Evolutionary conservation across 1,140 invertebrate genomes (phyloP).

Genomic region (Druon quercuslanigerum): DNA sequence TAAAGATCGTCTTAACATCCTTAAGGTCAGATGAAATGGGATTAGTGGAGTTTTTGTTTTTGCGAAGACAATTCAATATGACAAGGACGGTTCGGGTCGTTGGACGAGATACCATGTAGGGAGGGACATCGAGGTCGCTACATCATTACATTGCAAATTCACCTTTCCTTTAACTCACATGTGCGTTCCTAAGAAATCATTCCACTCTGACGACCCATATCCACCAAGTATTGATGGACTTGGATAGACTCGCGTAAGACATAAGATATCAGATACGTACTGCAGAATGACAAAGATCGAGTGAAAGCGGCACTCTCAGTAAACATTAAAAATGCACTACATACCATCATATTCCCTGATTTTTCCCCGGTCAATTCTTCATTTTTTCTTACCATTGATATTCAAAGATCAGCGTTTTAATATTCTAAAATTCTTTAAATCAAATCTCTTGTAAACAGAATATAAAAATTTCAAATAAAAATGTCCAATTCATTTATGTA

Average conservation of each 20-base stretch:
- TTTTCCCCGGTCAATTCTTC: too few species aligned
- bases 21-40: not conserved
- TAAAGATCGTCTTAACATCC: not conserved
- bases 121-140: conserved; percentile 61
- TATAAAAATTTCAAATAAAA: too few species aligned
- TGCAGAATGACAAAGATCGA: not conserved
- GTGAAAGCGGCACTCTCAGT: conserved; percentile 3
- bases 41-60: conserved; percentile 15
- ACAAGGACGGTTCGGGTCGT: conserved; percentile 42
- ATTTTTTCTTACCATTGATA: too few species aligned
- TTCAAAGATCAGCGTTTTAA: too few species aligned
- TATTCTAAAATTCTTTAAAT: too few species aligned
- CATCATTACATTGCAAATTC: conserved; percentile 51
- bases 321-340: not conserved
- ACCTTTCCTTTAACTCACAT: conserved; percentile 58
- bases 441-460: too few species aligned
- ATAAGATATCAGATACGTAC: not conserved
- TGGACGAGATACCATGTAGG: conserved; percentile 61
- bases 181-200: conserved; percentile 49
- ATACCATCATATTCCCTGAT: not conserved
- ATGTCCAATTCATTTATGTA: conserved; percentile 4
- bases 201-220: conserved; percentile 45
- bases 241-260: not conserved
- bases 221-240: conserved; percentile 46
- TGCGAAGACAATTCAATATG: conserved; percentile 16